A percentile compares a stretch with the other conserved stretches of the same genome.
These are phyloP conservation scores for Bombus pascuorum DNA, from an alignment of 1,140 invertebrate genomes.

Conservation along the genomic window DNA sequence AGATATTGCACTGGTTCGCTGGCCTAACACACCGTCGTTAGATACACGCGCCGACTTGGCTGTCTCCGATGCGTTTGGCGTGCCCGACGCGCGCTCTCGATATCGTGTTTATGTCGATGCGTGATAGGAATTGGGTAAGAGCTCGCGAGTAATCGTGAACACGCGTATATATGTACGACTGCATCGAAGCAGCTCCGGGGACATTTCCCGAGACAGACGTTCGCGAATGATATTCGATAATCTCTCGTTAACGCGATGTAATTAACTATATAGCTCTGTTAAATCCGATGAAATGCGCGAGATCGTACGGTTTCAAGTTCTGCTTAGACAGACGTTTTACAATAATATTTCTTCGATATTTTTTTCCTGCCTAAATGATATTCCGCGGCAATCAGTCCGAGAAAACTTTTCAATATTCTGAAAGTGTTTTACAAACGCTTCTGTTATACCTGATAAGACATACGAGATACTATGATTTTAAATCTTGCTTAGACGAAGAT, in stretches of 20 bases:
- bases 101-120: conserved; percentile 11
- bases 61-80: conserved; percentile 1
- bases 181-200: not conserved
- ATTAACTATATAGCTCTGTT: not conserved
- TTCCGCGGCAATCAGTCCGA: too few relatives aligned
- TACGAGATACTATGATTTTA: too few relatives aligned
- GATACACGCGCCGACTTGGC: not conserved
- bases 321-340: too few relatives aligned
- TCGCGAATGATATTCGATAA: not conserved
- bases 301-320: not conserved
- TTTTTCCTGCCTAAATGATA: too few relatives aligned
- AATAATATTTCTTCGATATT: too few relatives aligned
- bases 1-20: conserved; percentile 56
- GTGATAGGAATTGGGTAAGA: conserved; percentile 28
- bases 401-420: too few relatives aligned
- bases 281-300: not conserved
- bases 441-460: too few relatives aligned
- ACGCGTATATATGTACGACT: not conserved
- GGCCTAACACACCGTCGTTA: conserved; percentile 29
- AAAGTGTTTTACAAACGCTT: too few relatives aligned
- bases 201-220: not conserved
- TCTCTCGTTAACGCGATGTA: not conserved
- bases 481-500: too few relatives aligned
- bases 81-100: not conserved
- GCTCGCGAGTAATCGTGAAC: not conserved